These are phyloP conservation scores for Agrypnus murinus DNA, from an alignment of 2,888 invertebrate species.

Conservation along the genomic window DNA sequence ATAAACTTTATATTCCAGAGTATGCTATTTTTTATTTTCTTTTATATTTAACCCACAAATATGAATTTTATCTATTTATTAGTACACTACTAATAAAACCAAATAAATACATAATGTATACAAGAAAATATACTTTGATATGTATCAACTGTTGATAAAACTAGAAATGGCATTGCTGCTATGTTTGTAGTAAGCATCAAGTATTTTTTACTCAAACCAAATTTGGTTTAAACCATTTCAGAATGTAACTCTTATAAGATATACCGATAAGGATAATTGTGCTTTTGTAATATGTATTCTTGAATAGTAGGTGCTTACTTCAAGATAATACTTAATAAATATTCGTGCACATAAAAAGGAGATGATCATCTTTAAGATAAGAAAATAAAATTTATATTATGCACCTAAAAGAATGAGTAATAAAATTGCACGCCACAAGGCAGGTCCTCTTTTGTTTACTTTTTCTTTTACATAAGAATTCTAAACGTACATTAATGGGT, in stretches of 20 bases:
- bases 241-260: slow-evolving; percentile 12
- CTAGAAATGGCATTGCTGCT: too few species aligned
- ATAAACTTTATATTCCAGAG: too few species aligned
- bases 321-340: slow-evolving; percentile 29
- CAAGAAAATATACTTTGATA: too few species aligned
- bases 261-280: slow-evolving; percentile 33
- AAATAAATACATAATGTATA: too few species aligned
- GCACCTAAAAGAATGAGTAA: slow-evolving; percentile 5
- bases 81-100: too few species aligned
- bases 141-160: too few species aligned
- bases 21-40: too few species aligned
- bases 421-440: slow-evolving; percentile 11
- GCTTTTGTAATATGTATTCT: slow-evolving; percentile 32
- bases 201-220: slow-evolving; percentile 10
- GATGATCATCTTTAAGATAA: slow-evolving; percentile 7
- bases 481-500: background rate
- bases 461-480: background rate
- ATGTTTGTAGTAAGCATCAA: too few species aligned
- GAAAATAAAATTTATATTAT: background rate
- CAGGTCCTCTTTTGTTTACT: background rate
- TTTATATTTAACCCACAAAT: too few species aligned
- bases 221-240: slow-evolving; percentile 26
- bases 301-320: slow-evolving; percentile 28
- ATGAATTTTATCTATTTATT: too few species aligned
- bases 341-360: background rate